Evolutionary conservation across 2,113 vertebrate species (phyloP), one percentile per base, ranked within the genome.

Genomic region (Cettia cetti): DNA sequence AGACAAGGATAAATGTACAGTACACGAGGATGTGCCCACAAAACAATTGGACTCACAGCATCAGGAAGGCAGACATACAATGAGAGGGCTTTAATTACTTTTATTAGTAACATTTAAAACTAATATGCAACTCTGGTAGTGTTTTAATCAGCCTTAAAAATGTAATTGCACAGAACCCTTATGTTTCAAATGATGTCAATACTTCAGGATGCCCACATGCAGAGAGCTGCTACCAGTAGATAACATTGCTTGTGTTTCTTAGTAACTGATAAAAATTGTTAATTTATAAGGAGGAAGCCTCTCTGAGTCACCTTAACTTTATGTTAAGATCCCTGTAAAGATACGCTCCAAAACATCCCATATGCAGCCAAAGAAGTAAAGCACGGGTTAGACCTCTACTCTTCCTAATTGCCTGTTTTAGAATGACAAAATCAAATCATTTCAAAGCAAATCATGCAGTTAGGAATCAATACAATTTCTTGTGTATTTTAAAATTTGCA

Each of bases 401-500:
- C 16, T 90, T 78, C 23, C 30, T 78, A 70, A 72, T 12, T 90
- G 39, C 66, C 63, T 84, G 42, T 24, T 96, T 84, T 42, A 89
- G 79, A 93, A 80, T 50, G 17, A 72, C 15, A 96, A 79, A 94
- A 94, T 64, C 44, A 95, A 74, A 80, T 74, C 23, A 74, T 54
- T 87, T 93, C 56, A 90, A 86, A 94, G 27, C 23, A 94, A 92
- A 63, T 33, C 5, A 83, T 71, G 52, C 50, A 82, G 56, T 82
- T 95, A 83, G 39, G 86, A 64, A 95, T 96, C 93, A 96, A 97
- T 96, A 92, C 13, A 66, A 57, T 90, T 96, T 64, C 69, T 96
- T 53, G 37, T 42, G 28, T 87, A 87, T 97, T 97, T 97, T 96
- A 78, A 87, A 95, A 87, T 95, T 86, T 56, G 75, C 68, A 57